Conservation (phyloP, 1,140 invertebrate genomes). For the Latrodectus geometricus region DNA sequence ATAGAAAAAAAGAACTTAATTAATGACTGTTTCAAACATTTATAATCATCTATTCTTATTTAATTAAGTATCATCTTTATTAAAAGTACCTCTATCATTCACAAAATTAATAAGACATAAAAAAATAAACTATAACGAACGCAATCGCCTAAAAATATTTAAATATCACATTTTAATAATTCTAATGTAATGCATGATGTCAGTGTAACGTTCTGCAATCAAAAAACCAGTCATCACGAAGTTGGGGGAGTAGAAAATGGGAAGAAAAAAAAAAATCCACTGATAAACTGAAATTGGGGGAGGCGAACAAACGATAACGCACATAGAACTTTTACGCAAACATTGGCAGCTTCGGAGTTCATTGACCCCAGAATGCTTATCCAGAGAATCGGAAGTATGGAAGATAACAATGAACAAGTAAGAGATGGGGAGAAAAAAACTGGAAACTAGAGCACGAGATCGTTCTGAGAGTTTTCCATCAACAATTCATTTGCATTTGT, state of each 20-base stretch:
- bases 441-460: background rate
- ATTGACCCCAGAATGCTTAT: conserved; percentile 29
- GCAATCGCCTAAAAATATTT: no score
- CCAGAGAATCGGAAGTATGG: conserved; percentile 42
- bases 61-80: no score
- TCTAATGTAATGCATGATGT: no score
- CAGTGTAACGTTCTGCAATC: no score
- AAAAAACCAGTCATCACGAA: no score
- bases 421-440: conserved; percentile 39
- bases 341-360: conserved; percentile 8
- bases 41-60: no score
- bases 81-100: no score
- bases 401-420: conserved; percentile 50
- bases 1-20: conserved; percentile 70
- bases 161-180: no score
- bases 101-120: no score
- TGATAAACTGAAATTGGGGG: background rate
- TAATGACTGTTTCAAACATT: no score
- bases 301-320: background rate
- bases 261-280: background rate
- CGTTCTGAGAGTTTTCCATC: background rate
- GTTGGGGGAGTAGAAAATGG: background rate
- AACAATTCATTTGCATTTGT: conserved; percentile 2
- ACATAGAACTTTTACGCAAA: no score
- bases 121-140: no score